Conservation (phyloP, 2,113 vertebrate species). For the Genyomyrus donnyi region DNA sequence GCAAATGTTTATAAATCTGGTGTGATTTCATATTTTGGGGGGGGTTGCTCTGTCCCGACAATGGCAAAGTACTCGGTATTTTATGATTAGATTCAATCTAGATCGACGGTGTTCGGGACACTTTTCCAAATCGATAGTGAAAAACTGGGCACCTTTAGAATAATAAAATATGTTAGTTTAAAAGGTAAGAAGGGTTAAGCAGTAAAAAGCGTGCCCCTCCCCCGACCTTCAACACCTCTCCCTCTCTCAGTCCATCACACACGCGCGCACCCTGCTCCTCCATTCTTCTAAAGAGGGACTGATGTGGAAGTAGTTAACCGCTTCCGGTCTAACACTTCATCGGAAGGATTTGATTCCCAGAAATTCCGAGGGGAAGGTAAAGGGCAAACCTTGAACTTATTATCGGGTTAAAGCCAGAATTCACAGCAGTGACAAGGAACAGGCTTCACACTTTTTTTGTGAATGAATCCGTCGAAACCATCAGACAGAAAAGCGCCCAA, state of each 20-base stretch:
- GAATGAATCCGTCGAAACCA: constrained; percentile 3
- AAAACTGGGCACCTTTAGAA: background rate
- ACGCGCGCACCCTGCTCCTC: background rate
- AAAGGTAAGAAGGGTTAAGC: background rate
- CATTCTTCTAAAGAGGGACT: constrained; percentile 21
- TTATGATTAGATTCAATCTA: background rate
- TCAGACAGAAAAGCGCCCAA: background rate
- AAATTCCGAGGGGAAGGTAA: constrained; percentile 30
- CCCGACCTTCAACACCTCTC: background rate
- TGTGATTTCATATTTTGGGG: background rate
- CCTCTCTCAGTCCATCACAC: background rate
- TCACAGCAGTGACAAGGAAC: constrained; percentile 18
- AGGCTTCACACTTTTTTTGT: constrained; percentile 14
- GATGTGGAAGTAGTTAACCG: constrained; percentile 37
- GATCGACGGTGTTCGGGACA: background rate
- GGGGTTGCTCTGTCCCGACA: background rate
- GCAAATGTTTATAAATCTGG: background rate
- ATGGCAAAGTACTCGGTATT: background rate
- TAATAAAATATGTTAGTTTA: background rate
- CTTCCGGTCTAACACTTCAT: constrained; percentile 45
- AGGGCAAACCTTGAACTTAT: constrained; percentile 46
- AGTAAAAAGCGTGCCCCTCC: background rate
- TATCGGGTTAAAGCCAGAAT: constrained; percentile 32
- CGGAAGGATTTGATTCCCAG: constrained; percentile 38
- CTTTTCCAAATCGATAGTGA: background rate